Conservation (phyloP, 2,888 invertebrate species). For the Endotricha flammealis region DNA sequence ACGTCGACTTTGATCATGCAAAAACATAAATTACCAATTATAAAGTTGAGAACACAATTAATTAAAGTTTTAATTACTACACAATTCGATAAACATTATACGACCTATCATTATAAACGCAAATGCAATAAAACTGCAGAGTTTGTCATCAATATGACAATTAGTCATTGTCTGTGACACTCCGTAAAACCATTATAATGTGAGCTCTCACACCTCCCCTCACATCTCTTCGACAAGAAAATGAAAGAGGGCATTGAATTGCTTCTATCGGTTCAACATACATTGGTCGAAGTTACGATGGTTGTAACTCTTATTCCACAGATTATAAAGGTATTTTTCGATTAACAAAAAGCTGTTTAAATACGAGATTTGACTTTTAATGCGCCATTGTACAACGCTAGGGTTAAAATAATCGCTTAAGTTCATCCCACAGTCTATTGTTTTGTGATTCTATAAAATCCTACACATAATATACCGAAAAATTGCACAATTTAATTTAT, state of each 20-base stretch:
- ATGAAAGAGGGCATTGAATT: not conserved
- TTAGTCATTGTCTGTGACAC: no score
- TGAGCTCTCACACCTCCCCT: no score
- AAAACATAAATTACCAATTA: no score
- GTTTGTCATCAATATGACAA: no score
- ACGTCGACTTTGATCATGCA: no score
- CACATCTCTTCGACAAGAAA: no score
- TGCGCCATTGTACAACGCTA: constrained; percentile 35
- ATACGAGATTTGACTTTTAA: constrained; percentile 26
- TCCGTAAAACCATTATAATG: no score
- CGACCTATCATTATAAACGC: no score
- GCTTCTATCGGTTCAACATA: not conserved
- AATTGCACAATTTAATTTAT: constrained; percentile 37
- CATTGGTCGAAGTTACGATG: not conserved
- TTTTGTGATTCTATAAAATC: constrained; percentile 39
- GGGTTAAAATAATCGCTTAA: constrained; percentile 32
- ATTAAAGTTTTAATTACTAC: no score
- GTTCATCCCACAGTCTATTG: constrained; percentile 58
- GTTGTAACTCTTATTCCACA: constrained; percentile 2
- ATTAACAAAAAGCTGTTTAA: not conserved
- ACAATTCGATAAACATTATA: no score
- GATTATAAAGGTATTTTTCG: constrained; percentile 1
- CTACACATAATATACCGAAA: constrained; percentile 32
- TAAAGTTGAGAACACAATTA: no score
- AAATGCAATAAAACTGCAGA: no score